Conservation (phyloP, 2,797 vertebrate species). For the Parauchenoglanis ngamensis region DNA sequence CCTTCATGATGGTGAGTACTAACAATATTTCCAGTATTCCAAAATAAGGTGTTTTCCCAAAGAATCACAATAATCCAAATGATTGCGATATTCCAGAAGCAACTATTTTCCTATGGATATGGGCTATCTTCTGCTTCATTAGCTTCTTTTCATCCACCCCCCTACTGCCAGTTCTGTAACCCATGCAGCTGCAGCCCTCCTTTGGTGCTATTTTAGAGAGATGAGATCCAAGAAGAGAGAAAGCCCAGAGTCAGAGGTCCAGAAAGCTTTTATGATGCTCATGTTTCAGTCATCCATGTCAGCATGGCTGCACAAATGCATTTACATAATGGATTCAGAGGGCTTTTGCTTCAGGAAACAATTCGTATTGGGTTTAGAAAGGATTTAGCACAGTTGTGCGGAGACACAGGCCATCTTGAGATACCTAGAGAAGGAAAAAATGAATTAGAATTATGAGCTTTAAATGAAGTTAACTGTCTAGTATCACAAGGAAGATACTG, state of each 20-base stretch:
- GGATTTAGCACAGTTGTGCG: constrained; percentile 72
- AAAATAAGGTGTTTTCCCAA: constrained; percentile 14
- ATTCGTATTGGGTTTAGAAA: constrained; percentile 60
- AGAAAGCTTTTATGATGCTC: constrained; percentile 76
- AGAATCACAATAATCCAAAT: constrained; percentile 50
- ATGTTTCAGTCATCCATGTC: constrained; percentile 77
- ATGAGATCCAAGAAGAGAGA: constrained; percentile 75
- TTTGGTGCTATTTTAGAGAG: constrained; percentile 54
- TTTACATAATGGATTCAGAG: constrained; percentile 86
- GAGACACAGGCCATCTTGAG: constrained; percentile 77
- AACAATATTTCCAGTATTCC: constrained; percentile 51
- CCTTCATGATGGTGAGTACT: constrained; percentile 84
- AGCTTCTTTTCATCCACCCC: constrained; percentile 50
- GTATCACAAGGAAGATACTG: not conserved
- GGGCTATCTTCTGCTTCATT: constrained; percentile 67
- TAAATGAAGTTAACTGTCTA: not conserved
- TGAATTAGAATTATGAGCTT: not conserved
- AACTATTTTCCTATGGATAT: constrained; percentile 50
- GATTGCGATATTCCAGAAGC: constrained; percentile 42
- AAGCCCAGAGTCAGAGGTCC: constrained; percentile 67
- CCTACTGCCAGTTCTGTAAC: constrained; percentile 61
- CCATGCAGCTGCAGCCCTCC: constrained; percentile 30
- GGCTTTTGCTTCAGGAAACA: constrained; percentile 37
- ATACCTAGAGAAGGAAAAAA: constrained; percentile 71
- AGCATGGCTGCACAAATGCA: constrained; percentile 62